These are phyloP conservation scores for Acrocephalus kingi DNA, from an alignment of 2,113 vertebrate genomes.

Conservation along the genomic window DNA sequence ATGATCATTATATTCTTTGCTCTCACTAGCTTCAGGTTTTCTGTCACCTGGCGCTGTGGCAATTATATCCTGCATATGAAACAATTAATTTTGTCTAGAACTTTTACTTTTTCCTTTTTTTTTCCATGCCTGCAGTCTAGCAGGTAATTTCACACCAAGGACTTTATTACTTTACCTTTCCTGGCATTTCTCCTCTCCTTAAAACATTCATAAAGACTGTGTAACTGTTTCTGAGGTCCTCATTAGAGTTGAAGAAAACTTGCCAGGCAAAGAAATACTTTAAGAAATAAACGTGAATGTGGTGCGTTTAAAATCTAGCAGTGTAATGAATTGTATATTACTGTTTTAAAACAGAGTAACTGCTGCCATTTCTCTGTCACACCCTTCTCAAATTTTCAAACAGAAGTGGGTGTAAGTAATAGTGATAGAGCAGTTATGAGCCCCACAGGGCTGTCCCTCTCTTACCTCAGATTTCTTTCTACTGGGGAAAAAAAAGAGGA, in stretches of 20 bases:
- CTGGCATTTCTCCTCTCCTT: conserved; percentile 17
- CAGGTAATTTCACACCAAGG: conserved; percentile 11
- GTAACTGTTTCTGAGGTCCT: conserved; percentile 7
- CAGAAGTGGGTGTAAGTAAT: neutral
- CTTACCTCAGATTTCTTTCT: neutral
- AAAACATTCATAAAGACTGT: neutral
- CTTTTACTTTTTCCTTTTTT: neutral
- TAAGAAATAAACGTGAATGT: neutral
- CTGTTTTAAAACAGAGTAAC: neutral
- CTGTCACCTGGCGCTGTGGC: neutral
- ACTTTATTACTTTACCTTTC: conserved; percentile 37
- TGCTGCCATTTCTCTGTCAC: neutral
- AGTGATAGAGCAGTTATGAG: neutral
- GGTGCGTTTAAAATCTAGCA: neutral
- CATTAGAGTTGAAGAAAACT: conserved; percentile 1
- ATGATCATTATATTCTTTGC: neutral
- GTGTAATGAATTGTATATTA: neutral
- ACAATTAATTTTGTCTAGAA: conserved; percentile 25
- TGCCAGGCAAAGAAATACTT: neutral
- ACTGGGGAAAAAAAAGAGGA: neutral
- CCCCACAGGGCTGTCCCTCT: neutral
- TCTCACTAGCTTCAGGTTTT: neutral
- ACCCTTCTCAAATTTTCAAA: neutral
- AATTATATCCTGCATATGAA: neutral
- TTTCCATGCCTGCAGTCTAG: neutral